Conservation (phyloP, 2,888 invertebrate genomes). For the Dorcus hopei region DNA sequence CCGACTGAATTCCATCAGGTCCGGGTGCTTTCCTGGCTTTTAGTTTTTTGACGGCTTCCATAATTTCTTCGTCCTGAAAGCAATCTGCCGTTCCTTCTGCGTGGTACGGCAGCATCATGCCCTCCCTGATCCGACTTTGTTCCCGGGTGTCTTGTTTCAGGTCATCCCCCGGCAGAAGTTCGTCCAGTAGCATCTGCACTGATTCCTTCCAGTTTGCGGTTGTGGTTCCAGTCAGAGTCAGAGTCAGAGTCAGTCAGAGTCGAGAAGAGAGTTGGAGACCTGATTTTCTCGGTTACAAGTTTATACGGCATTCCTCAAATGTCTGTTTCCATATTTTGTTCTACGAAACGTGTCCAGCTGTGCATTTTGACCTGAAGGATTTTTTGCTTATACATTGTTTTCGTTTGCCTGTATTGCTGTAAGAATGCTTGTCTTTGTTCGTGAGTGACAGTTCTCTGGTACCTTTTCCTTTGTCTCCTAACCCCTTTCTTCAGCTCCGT, state of each 20-base stretch:
- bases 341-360: not conserved
- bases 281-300: conserved; percentile 1
- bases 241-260: conserved; percentile 1
- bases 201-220: conserved; percentile 15
- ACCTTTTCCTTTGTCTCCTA: too few relatives aligned
- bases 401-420: too few relatives aligned
- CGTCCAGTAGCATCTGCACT: not conserved
- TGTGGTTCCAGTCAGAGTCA: not conserved
- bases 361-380: not conserved
- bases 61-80: not conserved
- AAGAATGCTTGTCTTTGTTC: too few relatives aligned
- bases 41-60: not conserved
- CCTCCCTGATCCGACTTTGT: not conserved
- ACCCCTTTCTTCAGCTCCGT: too few relatives aligned
- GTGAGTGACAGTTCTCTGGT: too few relatives aligned
- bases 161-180: conserved; percentile 14
- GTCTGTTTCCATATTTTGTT: not conserved
- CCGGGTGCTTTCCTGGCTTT: conserved; percentile 11
- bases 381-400: too few relatives aligned
- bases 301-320: conserved; percentile 5
- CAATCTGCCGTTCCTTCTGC: not conserved
- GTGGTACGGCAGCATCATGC: not conserved
- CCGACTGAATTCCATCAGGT: conserved; percentile 6
- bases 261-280: conserved; percentile 1
- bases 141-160: not conserved